Conservation (phyloP, 2,888 invertebrate genomes). For the Caenorhabditis doughertyi region DNA sequence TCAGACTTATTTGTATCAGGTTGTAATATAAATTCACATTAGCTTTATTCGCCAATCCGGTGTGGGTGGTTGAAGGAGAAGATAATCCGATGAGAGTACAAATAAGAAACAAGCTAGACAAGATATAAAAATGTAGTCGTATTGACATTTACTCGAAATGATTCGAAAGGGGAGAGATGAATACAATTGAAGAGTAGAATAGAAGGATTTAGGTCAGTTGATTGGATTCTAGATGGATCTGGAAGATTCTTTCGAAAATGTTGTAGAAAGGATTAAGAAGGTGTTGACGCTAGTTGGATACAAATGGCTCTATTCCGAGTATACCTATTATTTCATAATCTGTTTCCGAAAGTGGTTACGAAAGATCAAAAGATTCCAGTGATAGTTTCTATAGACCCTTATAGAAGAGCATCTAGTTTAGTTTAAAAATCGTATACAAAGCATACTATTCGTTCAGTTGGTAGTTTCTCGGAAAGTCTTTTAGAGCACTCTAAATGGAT, state of each 20-base stretch:
- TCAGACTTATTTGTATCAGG: constrained; percentile 25
- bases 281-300: neutral
- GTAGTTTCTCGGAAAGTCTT: too few relatives aligned
- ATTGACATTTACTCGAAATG: constrained; percentile 8
- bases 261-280: neutral
- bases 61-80: constrained; percentile 40
- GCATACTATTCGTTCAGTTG: too few relatives aligned
- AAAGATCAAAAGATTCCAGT: too few relatives aligned
- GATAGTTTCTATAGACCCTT: too few relatives aligned
- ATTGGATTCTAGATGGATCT: constrained; percentile 1
- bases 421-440: too few relatives aligned
- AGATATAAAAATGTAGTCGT: neutral
- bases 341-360: too few relatives aligned
- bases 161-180: constrained; percentile 7
- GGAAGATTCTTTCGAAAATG: constrained; percentile 14
- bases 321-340: neutral
- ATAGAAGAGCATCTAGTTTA: too few relatives aligned
- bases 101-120: neutral
- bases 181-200: too few relatives aligned
- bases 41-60: constrained; percentile 4
- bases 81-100: constrained; percentile 18
- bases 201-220: constrained; percentile 16
- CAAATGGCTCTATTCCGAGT: neutral
- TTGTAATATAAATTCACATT: constrained; percentile 26
- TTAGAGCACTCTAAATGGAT: too few relatives aligned